These are phyloP conservation scores for Drosophila algonquin DNA, from an alignment of 2,888 invertebrate genomes.

Conservation along the genomic window DNA sequence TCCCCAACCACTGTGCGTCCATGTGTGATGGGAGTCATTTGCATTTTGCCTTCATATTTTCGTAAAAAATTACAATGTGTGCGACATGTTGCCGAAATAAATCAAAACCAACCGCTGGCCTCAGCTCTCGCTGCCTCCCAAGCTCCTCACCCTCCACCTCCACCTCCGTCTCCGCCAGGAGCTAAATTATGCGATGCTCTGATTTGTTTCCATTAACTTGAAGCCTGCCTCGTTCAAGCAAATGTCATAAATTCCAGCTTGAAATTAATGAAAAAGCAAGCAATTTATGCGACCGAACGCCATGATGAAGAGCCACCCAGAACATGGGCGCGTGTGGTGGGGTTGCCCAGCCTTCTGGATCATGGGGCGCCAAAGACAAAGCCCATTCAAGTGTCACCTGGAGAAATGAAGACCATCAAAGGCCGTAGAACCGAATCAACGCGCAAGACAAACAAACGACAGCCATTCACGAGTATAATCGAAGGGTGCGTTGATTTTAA, in stretches of 20 bases:
- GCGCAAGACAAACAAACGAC: slow-evolving; percentile 37
- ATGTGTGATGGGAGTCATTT: slow-evolving; percentile 56
- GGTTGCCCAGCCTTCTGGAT: slow-evolving; percentile 15
- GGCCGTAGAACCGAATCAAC: slow-evolving; percentile 14
- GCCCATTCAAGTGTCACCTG: slow-evolving; percentile 43
- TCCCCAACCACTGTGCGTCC: slow-evolving; percentile 6
- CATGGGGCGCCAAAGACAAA: slow-evolving; percentile 5
- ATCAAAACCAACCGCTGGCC: slow-evolving; percentile 39
- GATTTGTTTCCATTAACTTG: slow-evolving; percentile 64
- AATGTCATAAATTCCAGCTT: slow-evolving; percentile 57
- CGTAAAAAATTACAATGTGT: slow-evolving; percentile 59
- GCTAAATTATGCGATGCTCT: slow-evolving; percentile 50
- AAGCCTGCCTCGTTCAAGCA: slow-evolving; percentile 23
- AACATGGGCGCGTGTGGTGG: background rate
- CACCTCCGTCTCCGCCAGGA: background rate
- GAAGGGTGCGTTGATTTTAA: slow-evolving; percentile 59
- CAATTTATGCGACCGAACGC: slow-evolving; percentile 49
- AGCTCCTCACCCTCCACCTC: no score
- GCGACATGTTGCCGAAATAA: slow-evolving; percentile 74
- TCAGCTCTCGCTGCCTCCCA: no score
- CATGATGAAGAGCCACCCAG: slow-evolving; percentile 2
- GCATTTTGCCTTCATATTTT: slow-evolving; percentile 63
- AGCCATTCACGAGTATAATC: slow-evolving; percentile 47
- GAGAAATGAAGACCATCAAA: slow-evolving; percentile 57
- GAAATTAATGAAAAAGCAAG: slow-evolving; percentile 63